These are phyloP conservation scores for Listronotus oregonensis DNA, from an alignment of 1,140 invertebrate genomes.

Conservation along the genomic window DNA sequence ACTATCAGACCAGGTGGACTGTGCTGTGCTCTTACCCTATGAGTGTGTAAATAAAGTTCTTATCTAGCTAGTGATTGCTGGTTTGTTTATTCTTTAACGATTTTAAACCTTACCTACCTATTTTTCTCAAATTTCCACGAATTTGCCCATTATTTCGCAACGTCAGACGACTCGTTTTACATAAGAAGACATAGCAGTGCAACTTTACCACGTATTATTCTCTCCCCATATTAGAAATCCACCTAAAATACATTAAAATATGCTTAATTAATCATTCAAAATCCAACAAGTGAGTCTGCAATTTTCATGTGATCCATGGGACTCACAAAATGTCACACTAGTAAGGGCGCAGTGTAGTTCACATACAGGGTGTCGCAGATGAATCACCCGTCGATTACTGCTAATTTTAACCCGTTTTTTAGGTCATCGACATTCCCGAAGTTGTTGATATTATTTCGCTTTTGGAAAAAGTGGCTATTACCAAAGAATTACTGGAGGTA, in stretches of 20 bases:
- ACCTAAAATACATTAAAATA: slow-evolving; percentile 10
- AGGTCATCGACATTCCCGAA: slow-evolving; percentile 93
- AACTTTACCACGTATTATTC: slow-evolving; percentile 33
- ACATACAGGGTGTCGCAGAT: slow-evolving; percentile 31
- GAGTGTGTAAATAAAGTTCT: slow-evolving; percentile 34
- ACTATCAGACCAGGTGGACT: slow-evolving; percentile 46
- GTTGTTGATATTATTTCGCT: slow-evolving; percentile 90
- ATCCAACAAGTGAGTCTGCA: slow-evolving; percentile 28
- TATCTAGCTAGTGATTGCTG: slow-evolving; percentile 13
- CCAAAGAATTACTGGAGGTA: slow-evolving; percentile 94
- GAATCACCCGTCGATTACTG: slow-evolving; percentile 5
- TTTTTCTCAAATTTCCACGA: slow-evolving; percentile 25
- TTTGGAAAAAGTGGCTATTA: slow-evolving; percentile 90
- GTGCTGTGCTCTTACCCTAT: slow-evolving; percentile 38
- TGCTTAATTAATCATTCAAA: slow-evolving; percentile 5
- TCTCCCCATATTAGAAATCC: slow-evolving; percentile 6
- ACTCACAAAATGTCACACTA: slow-evolving; percentile 18
- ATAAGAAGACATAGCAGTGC: slow-evolving; percentile 43
- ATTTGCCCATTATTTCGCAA: slow-evolving; percentile 39
- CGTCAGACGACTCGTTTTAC: slow-evolving; percentile 43
- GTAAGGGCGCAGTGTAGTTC: slow-evolving; percentile 33
- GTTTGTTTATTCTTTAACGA: slow-evolving; percentile 27
- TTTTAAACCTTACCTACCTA: slow-evolving; percentile 2
- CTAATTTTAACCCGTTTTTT: slow-evolving; percentile 53
- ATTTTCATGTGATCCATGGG: slow-evolving; percentile 21